phyloP scores from a whole-genome alignment of 1,140 invertebrate species.

The Bombus haemorrhoidalis region DNA sequence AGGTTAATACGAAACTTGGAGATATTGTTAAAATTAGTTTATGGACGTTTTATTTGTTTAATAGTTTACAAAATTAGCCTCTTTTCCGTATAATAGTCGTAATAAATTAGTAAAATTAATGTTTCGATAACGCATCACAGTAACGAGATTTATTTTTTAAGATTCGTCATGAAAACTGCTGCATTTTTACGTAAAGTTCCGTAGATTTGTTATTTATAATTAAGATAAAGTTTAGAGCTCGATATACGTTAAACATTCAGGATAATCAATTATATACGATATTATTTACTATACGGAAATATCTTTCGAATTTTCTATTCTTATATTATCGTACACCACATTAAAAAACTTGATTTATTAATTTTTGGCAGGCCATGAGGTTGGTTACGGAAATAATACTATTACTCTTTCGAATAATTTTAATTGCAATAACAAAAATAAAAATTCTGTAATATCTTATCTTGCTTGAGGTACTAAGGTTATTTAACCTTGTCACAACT shows the following conservation, averaged over 20 bases:
- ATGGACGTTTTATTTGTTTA: conserved; percentile 32
- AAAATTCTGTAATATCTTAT: background rate
- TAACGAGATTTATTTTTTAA: conserved; percentile 17
- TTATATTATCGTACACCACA: conserved; percentile 8
- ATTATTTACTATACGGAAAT: conserved; percentile 17
- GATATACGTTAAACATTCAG: conserved; percentile 1
- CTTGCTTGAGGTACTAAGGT: background rate
- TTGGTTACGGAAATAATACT: conserved; percentile 21
- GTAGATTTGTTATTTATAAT: background rate
- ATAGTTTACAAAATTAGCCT: conserved; percentile 27
- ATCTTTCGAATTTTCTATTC: background rate
- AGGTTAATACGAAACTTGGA: conserved; percentile 18
- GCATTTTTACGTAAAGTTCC: background rate
- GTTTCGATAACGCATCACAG: conserved; percentile 22
- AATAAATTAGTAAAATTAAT: conserved; percentile 25
- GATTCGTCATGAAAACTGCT: background rate
- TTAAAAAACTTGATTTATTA: conserved; percentile 10
- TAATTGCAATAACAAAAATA: background rate
- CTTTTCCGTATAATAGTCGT: background rate
- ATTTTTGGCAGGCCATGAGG: conserved; percentile 38
- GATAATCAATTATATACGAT: background rate
- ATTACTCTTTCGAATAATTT: background rate
- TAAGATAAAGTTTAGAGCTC: conserved; percentile 9
- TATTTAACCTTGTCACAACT: background rate
- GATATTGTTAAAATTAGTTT: conserved; percentile 4